Conservation (phyloP, 1,140 invertebrate genomes). For the Micrasema minimum region DNA sequence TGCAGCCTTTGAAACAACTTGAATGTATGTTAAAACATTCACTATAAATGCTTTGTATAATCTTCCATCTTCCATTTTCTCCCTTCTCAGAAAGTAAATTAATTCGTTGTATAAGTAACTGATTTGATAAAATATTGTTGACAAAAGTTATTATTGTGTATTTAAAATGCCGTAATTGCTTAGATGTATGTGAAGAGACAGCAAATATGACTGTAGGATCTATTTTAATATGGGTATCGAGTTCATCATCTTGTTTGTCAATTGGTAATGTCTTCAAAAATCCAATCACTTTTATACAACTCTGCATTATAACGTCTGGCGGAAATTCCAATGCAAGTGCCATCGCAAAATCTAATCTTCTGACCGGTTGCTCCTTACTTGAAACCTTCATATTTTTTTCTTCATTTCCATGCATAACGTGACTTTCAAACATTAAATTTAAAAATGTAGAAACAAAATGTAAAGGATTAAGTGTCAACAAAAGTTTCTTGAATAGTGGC, state of each 20-base stretch:
- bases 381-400: constrained; percentile 61
- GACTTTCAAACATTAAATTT: constrained; percentile 75
- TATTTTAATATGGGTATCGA: constrained; percentile 56
- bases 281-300: constrained; percentile 73
- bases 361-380: constrained; percentile 61
- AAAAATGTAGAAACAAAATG: constrained; percentile 83
- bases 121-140: constrained; percentile 72
- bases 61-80: constrained; percentile 67
- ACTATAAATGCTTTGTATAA: constrained; percentile 77
- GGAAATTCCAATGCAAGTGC: constrained; percentile 74
- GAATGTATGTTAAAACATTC: constrained; percentile 74
- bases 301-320: constrained; percentile 70
- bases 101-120: constrained; percentile 75
- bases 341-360: constrained; percentile 77
- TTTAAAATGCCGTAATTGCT: constrained; percentile 85
- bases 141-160: constrained; percentile 80
- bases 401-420: constrained; percentile 68
- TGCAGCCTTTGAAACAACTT: constrained; percentile 69
- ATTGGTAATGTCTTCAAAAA: constrained; percentile 76
- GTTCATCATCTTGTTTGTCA: constrained; percentile 66
- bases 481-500: constrained; percentile 82
- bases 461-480: constrained; percentile 76
- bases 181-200: constrained; percentile 72
- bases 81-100: constrained; percentile 64
- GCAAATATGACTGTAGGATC: constrained; percentile 73